A percentile compares a stretch with the other conserved stretches of the same genome.
These are phyloP conservation scores for Trimorus sp. DNA, from an alignment of 2,888 invertebrate genomes.

Conservation along the genomic window DNA sequence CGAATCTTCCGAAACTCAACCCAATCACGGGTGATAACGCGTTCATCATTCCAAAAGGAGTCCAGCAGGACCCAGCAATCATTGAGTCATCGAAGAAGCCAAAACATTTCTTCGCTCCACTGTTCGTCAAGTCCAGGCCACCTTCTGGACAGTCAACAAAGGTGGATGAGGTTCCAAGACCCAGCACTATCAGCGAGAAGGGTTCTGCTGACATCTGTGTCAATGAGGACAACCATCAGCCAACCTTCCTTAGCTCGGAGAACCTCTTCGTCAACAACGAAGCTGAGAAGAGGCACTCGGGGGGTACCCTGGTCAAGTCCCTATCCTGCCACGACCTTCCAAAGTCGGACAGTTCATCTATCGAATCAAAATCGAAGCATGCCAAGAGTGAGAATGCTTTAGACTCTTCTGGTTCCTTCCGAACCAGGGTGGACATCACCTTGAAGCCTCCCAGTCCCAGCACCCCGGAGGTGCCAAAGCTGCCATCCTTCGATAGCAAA, in stretches of 20 bases:
- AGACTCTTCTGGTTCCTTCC: conserved; percentile 74
- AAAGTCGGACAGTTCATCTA: conserved; percentile 66
- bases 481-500: conserved; percentile 75
- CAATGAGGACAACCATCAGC: conserved; percentile 68
- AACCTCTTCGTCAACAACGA: conserved; percentile 69
- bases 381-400: conserved; percentile 72
- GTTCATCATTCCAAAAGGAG: conserved; percentile 55
- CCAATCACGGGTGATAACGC: conserved; percentile 31
- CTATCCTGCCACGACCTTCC: conserved; percentile 77
- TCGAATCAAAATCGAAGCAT: conserved; percentile 68
- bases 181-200: conserved; percentile 59
- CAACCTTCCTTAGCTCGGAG: conserved; percentile 74
- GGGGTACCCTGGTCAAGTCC: conserved; percentile 73
- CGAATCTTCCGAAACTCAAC: no score
- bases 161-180: conserved; percentile 24
- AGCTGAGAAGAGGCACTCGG: conserved; percentile 53
- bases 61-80: conserved; percentile 8
- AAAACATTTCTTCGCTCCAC: conserved; percentile 77
- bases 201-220: conserved; percentile 76
- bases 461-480: conserved; percentile 75
- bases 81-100: conserved; percentile 66
- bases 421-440: conserved; percentile 79
- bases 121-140: conserved; percentile 63
- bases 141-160: conserved; percentile 55
- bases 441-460: conserved; percentile 71